Conservation (phyloP, 2,888 invertebrate genomes). For the Agriotes lineatus region DNA sequence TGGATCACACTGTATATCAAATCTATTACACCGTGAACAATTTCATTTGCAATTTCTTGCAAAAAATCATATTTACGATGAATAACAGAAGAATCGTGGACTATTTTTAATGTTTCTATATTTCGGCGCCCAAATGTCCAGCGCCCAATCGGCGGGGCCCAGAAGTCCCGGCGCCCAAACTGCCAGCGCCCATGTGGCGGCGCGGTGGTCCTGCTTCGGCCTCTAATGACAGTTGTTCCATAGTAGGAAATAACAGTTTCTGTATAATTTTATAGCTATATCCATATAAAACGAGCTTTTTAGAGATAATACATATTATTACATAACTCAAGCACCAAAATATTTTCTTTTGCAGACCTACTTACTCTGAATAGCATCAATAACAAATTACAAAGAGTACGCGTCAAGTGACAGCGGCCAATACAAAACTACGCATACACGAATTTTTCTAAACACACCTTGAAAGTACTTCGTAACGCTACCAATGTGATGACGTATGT, state of each 20-base stretch:
- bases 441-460: not conserved
- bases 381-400: not conserved
- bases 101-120: no score
- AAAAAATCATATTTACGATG: no score
- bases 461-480: not conserved
- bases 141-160: no score
- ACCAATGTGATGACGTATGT: not conserved
- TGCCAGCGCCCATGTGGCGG: not conserved
- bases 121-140: no score
- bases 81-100: no score
- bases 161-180: no score
- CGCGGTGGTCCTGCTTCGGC: not conserved
- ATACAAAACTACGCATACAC: not conserved
- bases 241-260: not conserved
- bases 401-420: not conserved
- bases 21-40: no score
- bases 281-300: no score
- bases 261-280: no score
- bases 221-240: not conserved
- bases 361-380: not conserved
- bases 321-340: not conserved
- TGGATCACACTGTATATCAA: no score
- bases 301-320: not conserved
- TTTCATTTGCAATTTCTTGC: no score
- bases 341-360: not conserved